Base-by-base conservation (phyloP, 2,888 invertebrate species). In the Drosophila fulvimacula region DNA sequence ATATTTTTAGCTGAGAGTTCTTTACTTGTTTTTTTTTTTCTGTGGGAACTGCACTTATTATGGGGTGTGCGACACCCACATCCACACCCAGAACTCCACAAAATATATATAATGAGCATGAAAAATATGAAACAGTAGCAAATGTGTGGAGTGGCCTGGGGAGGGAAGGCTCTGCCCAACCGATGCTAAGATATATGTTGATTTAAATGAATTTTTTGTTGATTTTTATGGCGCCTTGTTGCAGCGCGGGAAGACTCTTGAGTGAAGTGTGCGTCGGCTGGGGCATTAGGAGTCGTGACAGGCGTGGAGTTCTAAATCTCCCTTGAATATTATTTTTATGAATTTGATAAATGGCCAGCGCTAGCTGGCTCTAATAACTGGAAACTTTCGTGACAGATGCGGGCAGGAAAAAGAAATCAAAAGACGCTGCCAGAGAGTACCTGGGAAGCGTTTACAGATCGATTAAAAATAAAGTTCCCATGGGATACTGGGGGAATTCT, bases 171-270 rank as follows among this genome's bases (percentile, higher is more conserved):
- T 10, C 42, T 55, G 68, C 74, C 30, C 30, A 74, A 61, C 49
- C 49, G 51, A 41, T 41, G 10, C 44, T 21, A 84, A 79, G 85
- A 85, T 82, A 87, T 87, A 84, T 85, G 85, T 76, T 84, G 76
- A 85, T 85, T 87, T 84, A 85, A 85, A 85, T 85, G 87, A 85
- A 85, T 85, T 85, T 80, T 76, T 78, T 82, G 82, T 85, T 85
- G 84, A 85, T 85, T 87, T 85, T 85, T 84, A 86, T 84, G 87
- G 82, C 81, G 83, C 83, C 81, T 73, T 70, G 72, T 67, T 60
- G 24, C 21, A 21, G 36, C 56, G 66, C 7, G 10, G 79, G 46
- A 17, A 24, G 77, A 68, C 62, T 65, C 48, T 49, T 67, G 73
- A 76, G 68, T 69, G 79, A 83, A 79, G 75, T 79, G 82, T 77